These are phyloP conservation scores for Chionis minor DNA, from an alignment of 2,113 vertebrate species.

Conservation along the genomic window DNA sequence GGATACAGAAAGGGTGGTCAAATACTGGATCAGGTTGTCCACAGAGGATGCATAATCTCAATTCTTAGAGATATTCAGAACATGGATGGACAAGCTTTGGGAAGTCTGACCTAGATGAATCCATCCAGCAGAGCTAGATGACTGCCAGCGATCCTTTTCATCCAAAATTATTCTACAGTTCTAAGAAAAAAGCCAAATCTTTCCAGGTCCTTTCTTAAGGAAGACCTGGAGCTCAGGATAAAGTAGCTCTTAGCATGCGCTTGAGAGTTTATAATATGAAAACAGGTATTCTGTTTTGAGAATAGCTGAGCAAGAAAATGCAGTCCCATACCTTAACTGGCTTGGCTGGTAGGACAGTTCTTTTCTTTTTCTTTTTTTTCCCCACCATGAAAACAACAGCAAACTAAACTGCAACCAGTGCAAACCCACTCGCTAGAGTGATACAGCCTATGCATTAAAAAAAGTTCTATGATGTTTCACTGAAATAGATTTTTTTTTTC, in stretches of 20 bases:
- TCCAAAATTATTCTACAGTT: background rate
- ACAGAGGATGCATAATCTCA: background rate
- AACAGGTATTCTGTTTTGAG: background rate
- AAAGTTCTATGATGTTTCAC: background rate
- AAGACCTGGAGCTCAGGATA: background rate
- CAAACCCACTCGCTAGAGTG: background rate
- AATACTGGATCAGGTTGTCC: background rate
- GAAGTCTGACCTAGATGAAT: background rate
- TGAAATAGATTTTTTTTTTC: background rate
- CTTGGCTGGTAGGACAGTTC: background rate
- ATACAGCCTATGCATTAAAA: accelerated
- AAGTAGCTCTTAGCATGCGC: background rate
- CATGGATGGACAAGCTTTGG: background rate
- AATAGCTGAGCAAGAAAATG: background rate
- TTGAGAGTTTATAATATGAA: background rate
- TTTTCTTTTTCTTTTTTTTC: background rate
- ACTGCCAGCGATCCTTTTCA: background rate
- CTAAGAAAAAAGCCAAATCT: background rate
- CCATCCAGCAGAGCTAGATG: background rate
- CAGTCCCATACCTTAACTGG: background rate
- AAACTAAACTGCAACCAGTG: background rate
- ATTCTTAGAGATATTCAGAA: background rate
- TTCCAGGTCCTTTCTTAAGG: background rate
- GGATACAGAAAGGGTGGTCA: background rate
- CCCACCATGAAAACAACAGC: background rate